Evolutionary conservation across 2,113 vertebrate genomes (phyloP), one percentile per base, ranked within the genome.

Genomic region (Numenius arquata): DNA sequence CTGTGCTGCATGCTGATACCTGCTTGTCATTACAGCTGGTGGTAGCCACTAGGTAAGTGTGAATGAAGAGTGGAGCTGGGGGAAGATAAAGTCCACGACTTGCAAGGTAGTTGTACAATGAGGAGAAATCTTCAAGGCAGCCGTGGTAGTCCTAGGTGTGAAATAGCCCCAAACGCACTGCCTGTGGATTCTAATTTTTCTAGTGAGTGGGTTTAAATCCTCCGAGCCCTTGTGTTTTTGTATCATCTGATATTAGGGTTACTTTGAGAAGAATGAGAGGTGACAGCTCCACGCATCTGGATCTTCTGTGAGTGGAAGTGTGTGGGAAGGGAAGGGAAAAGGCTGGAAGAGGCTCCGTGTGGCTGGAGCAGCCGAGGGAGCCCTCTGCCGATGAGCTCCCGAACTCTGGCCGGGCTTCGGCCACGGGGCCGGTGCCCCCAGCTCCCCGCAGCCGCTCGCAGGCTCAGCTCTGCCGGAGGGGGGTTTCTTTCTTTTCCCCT

Each of bases 351-450:
- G 22, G 48, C 6, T 34, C 2, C 1, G 4, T 20, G 12, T 8
- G 65, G 45, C 96, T 96, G 81, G 68, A 61, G 97, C 88, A 98
- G 98, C 38, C 97, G 93, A 98, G 98, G 97, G 98, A 96, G 98
- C 98, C 99, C 98, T 99, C 99, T 98, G 95, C 98, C 98, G 98
- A 95, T 94, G 53, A 78, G 95, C 98, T 91, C 84, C 21, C n/a
- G 96, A 62, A 98, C 73, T 89, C 55, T 93, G 95, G 48, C 23
- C 21, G 59, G 71, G 56, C 58, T 48, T 12, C 20, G 43, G 58
- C 32, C 56, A 4, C n/a, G 15, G n/a, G 22, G n/a, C 23, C 17
- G 8, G 29, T 23, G 63, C 29, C 63, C 40, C 40, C 41, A 29
- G 11, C 18, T 25, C 65, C 65, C 4, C 3, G 8, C 30, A 6